Evolutionary conservation across 2,797 vertebrate genomes (phyloP).

Genomic region (Spinus olivaceus): DNA sequence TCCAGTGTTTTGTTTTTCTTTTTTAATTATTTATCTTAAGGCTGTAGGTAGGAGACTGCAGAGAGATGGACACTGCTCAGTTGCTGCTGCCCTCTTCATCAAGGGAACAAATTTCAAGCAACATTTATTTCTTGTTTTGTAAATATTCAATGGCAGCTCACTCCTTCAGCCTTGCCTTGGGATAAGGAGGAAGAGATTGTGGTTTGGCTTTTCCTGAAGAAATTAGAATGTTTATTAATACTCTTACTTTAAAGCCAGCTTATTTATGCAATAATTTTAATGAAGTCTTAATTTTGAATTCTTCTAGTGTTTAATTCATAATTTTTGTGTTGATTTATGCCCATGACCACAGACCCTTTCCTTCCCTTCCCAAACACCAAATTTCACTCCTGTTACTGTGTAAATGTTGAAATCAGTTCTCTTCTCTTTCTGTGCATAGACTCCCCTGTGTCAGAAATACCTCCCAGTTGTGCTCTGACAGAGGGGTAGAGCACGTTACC

Average conservation of each 20-base stretch:
- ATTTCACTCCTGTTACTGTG: background rate
- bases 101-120: background rate
- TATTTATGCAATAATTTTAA: background rate
- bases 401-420: background rate
- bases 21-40: background rate
- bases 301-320: background rate
- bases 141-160: background rate
- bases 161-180: background rate
- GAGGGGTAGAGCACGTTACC: background rate
- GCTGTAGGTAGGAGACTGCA: background rate
- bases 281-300: background rate
- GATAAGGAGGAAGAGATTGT: background rate
- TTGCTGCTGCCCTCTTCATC: background rate
- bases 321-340: background rate
- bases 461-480: background rate
- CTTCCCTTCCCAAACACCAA: background rate
- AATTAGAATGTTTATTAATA: background rate
- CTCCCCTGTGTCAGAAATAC: background rate
- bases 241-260: background rate
- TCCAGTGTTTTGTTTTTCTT: background rate
- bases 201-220: background rate
- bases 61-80: background rate
- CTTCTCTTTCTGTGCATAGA: background rate
- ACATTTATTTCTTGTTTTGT: background rate
- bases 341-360: background rate